phyloP scores from a whole-genome alignment of 1,140 invertebrate species.

The Maniola jurtina region DNA sequence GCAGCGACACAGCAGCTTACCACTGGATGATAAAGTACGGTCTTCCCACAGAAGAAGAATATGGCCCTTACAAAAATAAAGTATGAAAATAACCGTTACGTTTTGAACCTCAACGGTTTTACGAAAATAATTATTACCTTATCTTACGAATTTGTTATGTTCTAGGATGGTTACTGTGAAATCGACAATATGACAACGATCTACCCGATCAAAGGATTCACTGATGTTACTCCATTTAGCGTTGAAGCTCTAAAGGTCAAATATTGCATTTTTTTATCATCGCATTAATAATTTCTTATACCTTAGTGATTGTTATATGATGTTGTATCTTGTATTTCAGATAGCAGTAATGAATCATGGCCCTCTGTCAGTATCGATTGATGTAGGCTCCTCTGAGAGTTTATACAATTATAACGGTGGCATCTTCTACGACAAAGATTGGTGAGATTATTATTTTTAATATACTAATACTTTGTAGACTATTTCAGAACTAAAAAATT shows the following conservation, averaged over 20 bases:
- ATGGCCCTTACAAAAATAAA: conserved; percentile 48
- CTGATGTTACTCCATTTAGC: conserved; percentile 52
- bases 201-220: conserved; percentile 49
- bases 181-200: conserved; percentile 51
- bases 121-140: too few species aligned
- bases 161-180: conserved; percentile 52
- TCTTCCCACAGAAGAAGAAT: conserved; percentile 55
- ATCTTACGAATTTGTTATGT: conserved; percentile 12
- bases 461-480: background rate
- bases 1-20: conserved; percentile 50
- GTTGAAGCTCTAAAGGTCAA: conserved; percentile 53
- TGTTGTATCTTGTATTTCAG: conserved; percentile 76
- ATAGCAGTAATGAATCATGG: conserved; percentile 88
- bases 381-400: conserved; percentile 81
- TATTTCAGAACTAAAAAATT: too few species aligned
- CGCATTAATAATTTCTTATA: conserved; percentile 8
- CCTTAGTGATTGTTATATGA: conserved; percentile 22
- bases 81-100: conserved; percentile 27
- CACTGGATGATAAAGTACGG: conserved; percentile 57
- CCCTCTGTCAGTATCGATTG: conserved; percentile 87
- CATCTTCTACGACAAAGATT: conserved; percentile 72
- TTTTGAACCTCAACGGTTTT: too few species aligned
- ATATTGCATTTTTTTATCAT: background rate
- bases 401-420: conserved; percentile 89
- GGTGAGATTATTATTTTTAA: conserved; percentile 41